These are phyloP conservation scores for Leptinotarsa lineolata DNA, from an alignment of 1,140 invertebrate genomes.

Conservation along the genomic window DNA sequence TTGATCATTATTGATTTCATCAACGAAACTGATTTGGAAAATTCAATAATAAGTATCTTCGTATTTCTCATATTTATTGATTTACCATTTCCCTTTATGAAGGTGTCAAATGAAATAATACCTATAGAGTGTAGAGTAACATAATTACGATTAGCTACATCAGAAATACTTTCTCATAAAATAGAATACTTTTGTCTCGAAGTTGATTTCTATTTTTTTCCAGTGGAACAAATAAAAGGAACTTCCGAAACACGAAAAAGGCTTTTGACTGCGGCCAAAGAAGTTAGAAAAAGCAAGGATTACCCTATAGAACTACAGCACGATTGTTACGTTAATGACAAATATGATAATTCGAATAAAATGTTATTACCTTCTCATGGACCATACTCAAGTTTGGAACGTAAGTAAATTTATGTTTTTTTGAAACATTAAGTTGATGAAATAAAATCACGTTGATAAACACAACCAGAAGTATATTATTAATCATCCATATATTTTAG, in stretches of 20 bases:
- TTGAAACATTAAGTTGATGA: too few species aligned
- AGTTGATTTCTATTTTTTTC: slow-evolving; percentile 43
- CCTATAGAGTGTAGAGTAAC: too few species aligned
- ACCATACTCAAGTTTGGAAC: slow-evolving; percentile 52
- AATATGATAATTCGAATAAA: slow-evolving; percentile 43
- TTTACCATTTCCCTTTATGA: too few species aligned
- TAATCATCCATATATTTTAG: too few species aligned
- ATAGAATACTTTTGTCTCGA: background rate
- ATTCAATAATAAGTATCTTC: too few species aligned
- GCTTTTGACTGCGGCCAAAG: slow-evolving; percentile 69
- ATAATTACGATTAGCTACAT: too few species aligned
- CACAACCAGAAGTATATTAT: too few species aligned
- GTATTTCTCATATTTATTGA: too few species aligned
- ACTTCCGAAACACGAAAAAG: slow-evolving; percentile 69
- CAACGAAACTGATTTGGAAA: too few species aligned
- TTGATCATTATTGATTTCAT: too few species aligned
- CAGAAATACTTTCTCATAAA: background rate
- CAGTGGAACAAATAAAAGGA: slow-evolving; percentile 80
- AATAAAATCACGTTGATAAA: too few species aligned
- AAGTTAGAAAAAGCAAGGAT: slow-evolving; percentile 63
- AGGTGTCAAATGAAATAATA: too few species aligned
- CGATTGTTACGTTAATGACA: slow-evolving; percentile 51
- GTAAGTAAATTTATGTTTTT: slow-evolving; percentile 39
- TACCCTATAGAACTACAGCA: slow-evolving; percentile 60
- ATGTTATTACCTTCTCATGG: slow-evolving; percentile 42